Base-by-base conservation (phyloP, 2,113 vertebrate genomes). In the Genyomyrus donnyi region DNA sequence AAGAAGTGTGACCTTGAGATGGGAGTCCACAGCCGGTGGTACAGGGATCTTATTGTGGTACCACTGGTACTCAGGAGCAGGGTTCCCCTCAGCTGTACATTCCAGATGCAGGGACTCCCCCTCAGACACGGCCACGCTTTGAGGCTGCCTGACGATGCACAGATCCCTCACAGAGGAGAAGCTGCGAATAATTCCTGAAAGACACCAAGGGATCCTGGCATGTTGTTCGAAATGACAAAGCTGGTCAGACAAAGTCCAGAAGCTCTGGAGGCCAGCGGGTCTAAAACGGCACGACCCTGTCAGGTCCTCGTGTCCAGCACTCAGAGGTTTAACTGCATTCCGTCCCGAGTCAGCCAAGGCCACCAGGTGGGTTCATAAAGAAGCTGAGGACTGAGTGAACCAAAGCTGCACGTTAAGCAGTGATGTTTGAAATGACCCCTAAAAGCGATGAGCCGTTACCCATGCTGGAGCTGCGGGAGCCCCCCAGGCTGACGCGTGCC, bases 41-140 rank as follows among this genome's bases (percentile, higher is more conserved):
- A 97, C 0, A 0, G 92, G 93, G 1, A 53, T 35, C 42, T 3
- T 92, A 91, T 97, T 96, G 92, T 95, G 94, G 93, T 96, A 96
- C 97, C 97, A 98, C 93, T 96, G 95, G 89, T 96, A 97, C 94
- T 97, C 96, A 6, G 96, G 95, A 0, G 96, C 96, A 0, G 97
- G 97, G 90, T 95, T 96, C 84, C 95, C 96, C 0, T 95, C 91
- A 50, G 94, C 95, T 17, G 53, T 90, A 93, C 97, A 97, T 91
- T 95, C 93, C 90, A 98, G 95, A 0, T 0, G 0, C 89, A 97
- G 92, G 0, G 91, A 49, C 85, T 97, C 95, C 0, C 97, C 96
- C 91, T 98, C 97, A 0, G 96, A 94, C 89, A 94, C 89, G 1
- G 4, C 1, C 53, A 93, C 93, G 3, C 95, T 92, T 91, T 0